Percentiles rank a stretch among this genome's conserved stretches.
These are phyloP conservation scores for Jacana jacana DNA, from an alignment of 2,113 vertebrate species.

Conservation along the genomic window DNA sequence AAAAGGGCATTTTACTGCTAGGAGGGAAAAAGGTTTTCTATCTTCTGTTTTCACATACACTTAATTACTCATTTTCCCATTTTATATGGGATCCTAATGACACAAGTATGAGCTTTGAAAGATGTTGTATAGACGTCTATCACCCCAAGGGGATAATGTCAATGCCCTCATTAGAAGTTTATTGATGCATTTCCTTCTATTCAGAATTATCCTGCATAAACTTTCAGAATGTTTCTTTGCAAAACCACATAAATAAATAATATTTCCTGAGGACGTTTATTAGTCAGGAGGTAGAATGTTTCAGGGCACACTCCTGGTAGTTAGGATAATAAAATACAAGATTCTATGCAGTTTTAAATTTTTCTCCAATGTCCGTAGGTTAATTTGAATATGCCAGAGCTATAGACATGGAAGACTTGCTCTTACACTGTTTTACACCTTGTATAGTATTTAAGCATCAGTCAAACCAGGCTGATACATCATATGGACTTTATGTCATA, in stretches of 20 bases:
- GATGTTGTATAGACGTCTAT: not conserved
- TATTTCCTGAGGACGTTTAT: conserved; percentile 46
- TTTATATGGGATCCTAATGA: not conserved
- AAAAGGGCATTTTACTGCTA: not conserved
- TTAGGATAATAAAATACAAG: conserved; percentile 24
- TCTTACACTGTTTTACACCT: not conserved
- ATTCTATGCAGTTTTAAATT: not conserved
- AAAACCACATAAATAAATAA: conserved; percentile 48
- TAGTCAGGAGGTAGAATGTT: conserved; percentile 28
- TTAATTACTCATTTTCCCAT: not conserved
- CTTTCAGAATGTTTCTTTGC: conserved; percentile 12
- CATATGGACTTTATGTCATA: not conserved
- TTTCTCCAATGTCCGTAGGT: not conserved
- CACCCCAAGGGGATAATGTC: not conserved
- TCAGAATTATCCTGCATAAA: conserved; percentile 18
- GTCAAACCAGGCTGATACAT: not conserved
- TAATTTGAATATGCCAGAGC: conserved; percentile 33
- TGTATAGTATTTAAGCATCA: not conserved
- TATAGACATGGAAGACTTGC: not conserved
- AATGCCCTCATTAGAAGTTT: conserved; percentile 27
- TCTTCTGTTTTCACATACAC: not conserved
- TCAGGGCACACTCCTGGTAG: not conserved
- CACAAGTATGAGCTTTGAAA: not conserved
- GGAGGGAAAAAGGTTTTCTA: not conserved
- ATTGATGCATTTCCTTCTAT: conserved; percentile 9